Evolutionary conservation across 1,140 invertebrate genomes (phyloP), one percentile per base, ranked within the genome.

Genomic region (Trachelipus rathkii): DNA sequence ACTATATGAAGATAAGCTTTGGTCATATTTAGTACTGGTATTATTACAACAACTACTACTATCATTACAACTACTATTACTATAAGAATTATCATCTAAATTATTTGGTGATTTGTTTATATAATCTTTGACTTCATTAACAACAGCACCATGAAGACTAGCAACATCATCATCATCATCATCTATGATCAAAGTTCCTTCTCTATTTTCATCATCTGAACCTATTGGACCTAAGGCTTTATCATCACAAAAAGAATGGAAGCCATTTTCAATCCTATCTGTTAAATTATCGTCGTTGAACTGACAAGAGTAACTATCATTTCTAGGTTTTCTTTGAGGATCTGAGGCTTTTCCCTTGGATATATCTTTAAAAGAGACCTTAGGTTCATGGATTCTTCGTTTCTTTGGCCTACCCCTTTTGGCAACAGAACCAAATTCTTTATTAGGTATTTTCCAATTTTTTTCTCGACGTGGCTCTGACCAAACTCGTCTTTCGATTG

Each of bases 81-180:
- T 33, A 33, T 33, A 33, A 33, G 33, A 33, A 33, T 33, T 33
- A 33, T 33, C 33, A 1, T 33, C 33, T 33, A 33, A 33, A 33
- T 33, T 33, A 33, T 33, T 33, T 33, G 33, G 33, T 33, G 33
- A 33, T 33, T 33, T 33, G 33, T 6, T 33, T 33, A 33, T 6
- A 33, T 60, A 60, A 60, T 60, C 50, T 60, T 60, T 19, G 50
- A 60, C 50, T 8, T 60, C 50, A 60, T 60, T 19, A 15, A 60
- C 50, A 19, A 60, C 50, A 60, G 50, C 50, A 60, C 50, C 50
- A 15, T 60, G 50, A 60, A 60, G 50, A 60, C 50, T 60, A 8
- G 50, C 50, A 60, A 60, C 50, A 4, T 60, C 50, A 19, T 60
- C 50, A 60, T 60, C 50, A 60, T 60, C 50, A 15, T 15, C 50